Evolutionary conservation across 2,888 invertebrate genomes (phyloP), one percentile per base, ranked within the genome.

Genomic region (Eupithecia subfuscata): DNA sequence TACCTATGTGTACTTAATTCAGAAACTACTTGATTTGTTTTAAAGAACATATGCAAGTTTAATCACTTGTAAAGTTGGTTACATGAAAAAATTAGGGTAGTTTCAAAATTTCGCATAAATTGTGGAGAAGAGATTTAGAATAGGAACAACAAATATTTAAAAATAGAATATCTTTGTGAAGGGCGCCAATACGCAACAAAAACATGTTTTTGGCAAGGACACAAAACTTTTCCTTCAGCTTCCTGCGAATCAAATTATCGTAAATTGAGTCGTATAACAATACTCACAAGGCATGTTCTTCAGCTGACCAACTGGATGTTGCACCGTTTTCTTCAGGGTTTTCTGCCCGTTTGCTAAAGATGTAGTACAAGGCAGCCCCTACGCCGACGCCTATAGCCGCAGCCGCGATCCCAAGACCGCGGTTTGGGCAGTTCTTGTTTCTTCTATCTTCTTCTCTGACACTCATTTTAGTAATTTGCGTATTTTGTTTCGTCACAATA

Each of bases 321-420:
- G 93, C 88, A 18, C 91, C 92, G 78, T 87, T 88, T 1, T 84
- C 77, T 70, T 87, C 84, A 2, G 91, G 91, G 30, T 90, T 85
- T 77, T 92, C 92, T 40, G 85, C 80, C 69, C 89, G 80, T 84
- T 91, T 92, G 81, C 85, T 92, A 80, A 92, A 92, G 84, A 90
- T 90, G 87, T 94, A 94, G 86, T 92, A 94, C 81, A 94, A 75
- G 30, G 94, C 94, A 5, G 94, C 93, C 70, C 94, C 94, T 83
- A 94, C 91, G 0, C 94, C 93, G 71, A 93, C 92, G 78, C 94
- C 93, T 77, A 94, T 87, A 0, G 92, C 94, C 75, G 93, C 92
- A 22, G 91, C 93, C 68, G 93, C 94, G 2, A 93, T 81, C 6
- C 92, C 94, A 0, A 92, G 82, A 0, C 94, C 94, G 70, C 92